Evolutionary conservation across 2,888 invertebrate genomes (phyloP), one percentile per base, ranked within the genome.

Genomic region (Drosophila paranaensis): DNA sequence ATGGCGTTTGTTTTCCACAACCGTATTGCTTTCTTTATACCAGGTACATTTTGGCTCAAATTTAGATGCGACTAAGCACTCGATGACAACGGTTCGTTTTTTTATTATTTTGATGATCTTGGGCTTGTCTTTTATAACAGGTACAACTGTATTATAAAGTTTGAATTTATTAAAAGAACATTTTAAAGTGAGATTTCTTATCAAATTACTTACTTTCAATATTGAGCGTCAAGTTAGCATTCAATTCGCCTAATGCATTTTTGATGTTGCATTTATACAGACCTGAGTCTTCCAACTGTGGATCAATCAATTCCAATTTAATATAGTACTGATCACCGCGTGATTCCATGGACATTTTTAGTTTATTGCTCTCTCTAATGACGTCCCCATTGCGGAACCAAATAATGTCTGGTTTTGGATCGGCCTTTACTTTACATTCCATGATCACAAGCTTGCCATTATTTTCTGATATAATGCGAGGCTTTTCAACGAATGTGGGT

Each of bases 231-330:
- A 99, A 95, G 94, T 99, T 99, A 71, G 98, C 98, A 93, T 98
- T 98, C 79, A 98, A 95, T 95, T 99, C 99, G 87, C 99, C 99
- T 91, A 97, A 95, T 90, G 96, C 95, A 93, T 99, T 99, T 93
- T 98, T 98, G 90, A 98, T 98, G 91, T 98, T 98, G 93, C 99
- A 99, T 93, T 99, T 98, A 94, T 99, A 99, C 75, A 98, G 94
- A 81, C 99, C 99, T 88, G 98, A 98, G 94, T 99, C 99, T 91
- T 97, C 97, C 77, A 97, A 95, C 91, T 97, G 97, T 78, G 98
- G 98, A 93, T 98, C 98, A 90, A 95, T 95, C 45, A 98, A 94
- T 93, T 97, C 97, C 82, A 98, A 93, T 92, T 96, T 95, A 69
- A 98, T 97, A 88, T 97, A 96, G 93, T 97, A 98, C 81, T 97